Evolutionary conservation across 1,140 invertebrate genomes (phyloP), one percentile per base, ranked within the genome.

Genomic region (Lasaia peninsularis): DNA sequence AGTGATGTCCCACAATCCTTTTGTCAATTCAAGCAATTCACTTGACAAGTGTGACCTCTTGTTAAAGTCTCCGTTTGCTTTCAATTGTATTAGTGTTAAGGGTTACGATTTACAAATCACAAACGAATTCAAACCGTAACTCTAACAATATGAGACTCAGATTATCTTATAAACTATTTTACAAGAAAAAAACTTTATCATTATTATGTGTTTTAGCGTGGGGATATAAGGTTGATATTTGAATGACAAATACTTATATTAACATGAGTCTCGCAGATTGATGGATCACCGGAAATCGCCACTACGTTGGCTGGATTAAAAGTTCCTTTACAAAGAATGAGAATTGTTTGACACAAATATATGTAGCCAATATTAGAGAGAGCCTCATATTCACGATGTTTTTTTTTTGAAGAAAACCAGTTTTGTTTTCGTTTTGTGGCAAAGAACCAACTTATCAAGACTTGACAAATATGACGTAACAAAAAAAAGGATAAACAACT

Each of bases 241-340:
- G 21, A 32, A 16, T 44, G 21, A 3, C 14, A 18, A 44, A 0
- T 21, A 24, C n/a, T 10, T 55, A 44, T 31, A 55, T 40, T 37
- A 44, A 40, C 40, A 28, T 37, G 53, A 55, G 34, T 31, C 51
- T 52, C 61, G 61, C 65, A 63, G 61, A 63, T 67, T 67, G 65
- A 63, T 67, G 56, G 65, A 67, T 67, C 31, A 58, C 62, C 56
- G 62, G 66, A 68, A 60, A 55, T 32, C 8, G 48, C 20, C 12
- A 49, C 52, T 65, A 58, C 28, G 58, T 40, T 56, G 8, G 52
- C 20, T 24, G 24, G 53, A 55, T 55, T 51, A 48, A 50, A 54
- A 56, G 33, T 59, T 56, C 53, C 53, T 56, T 51, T 37, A 18
- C n/a, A 12, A 51, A 31, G n/a, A 28, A n/a, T 28, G 24, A 28